Conservation (phyloP, 2,888 invertebrate genomes). For the Drosophila percnosoma region DNA sequence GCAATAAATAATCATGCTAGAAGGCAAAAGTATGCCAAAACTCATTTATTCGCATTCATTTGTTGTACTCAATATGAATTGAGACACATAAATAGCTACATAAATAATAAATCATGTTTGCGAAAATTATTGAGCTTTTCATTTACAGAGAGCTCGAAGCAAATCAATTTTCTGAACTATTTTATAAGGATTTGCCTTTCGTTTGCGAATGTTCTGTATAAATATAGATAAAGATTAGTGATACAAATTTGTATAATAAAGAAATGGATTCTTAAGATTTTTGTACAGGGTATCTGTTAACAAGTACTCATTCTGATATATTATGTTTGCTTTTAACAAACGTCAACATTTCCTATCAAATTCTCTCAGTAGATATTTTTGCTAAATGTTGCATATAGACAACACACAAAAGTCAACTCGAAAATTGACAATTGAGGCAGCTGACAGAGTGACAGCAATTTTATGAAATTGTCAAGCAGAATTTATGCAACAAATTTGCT, state of each 20-base stretch:
- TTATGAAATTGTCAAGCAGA: conserved; percentile 18
- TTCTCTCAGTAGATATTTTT: background rate
- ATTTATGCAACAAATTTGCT: conserved; percentile 39
- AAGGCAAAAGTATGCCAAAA: conserved; percentile 23
- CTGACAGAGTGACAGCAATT: conserved; percentile 12
- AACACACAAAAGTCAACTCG: conserved; percentile 5
- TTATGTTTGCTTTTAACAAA: background rate
- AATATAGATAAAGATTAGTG: background rate
- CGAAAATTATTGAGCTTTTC: conserved; percentile 18
- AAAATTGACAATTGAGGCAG: conserved; percentile 17
- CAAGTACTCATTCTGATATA: background rate
- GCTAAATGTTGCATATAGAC: background rate
- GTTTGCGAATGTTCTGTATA: background rate
- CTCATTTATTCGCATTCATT: conserved; percentile 46
- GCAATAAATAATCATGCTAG: conserved; percentile 48
- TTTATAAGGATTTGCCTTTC: background rate
- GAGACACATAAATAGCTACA: conserved; percentile 40
- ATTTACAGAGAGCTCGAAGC: background rate
- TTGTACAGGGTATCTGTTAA: background rate
- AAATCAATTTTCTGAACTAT: background rate
- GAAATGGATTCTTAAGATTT: background rate
- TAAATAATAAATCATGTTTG: conserved; percentile 35
- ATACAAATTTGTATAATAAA: background rate
- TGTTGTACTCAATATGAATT: conserved; percentile 30
- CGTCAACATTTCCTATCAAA: conserved; percentile 17